A percentile compares a stretch with the other conserved stretches of the same genome.
Conservation (phyloP, 2,888 invertebrate genomes). For the Eristalis arbustorum region DNA sequence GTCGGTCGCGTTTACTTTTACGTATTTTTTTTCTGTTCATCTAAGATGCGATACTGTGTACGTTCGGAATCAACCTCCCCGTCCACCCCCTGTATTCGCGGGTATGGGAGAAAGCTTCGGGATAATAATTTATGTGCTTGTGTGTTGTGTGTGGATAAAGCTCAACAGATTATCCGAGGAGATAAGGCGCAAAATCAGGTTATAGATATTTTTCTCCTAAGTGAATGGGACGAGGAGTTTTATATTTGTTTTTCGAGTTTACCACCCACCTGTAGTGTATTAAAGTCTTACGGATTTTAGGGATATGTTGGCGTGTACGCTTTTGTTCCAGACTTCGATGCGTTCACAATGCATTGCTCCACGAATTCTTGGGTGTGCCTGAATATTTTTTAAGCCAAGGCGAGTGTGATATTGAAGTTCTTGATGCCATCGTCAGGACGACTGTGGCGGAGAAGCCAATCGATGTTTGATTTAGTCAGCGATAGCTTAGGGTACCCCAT, state of each 20-base stretch:
- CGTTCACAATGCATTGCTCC: too few relatives aligned
- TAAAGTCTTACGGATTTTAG: not conserved
- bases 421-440: too few relatives aligned
- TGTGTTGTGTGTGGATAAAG: slow-evolving; percentile 41
- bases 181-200: slow-evolving; percentile 27
- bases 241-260: slow-evolving; percentile 10
- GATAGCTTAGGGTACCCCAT: too few relatives aligned
- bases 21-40: slow-evolving; percentile 1
- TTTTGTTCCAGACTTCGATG: too few relatives aligned
- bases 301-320: not conserved
- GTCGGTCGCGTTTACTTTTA: not conserved
- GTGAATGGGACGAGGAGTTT: too few relatives aligned
- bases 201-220: not conserved
- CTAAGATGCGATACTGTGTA: not conserved
- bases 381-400: too few relatives aligned
- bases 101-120: not conserved
- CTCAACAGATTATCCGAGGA: slow-evolving; percentile 36
- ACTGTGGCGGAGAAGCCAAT: too few relatives aligned
- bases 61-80: not conserved
- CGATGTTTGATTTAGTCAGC: too few relatives aligned
- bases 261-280: slow-evolving; percentile 40
- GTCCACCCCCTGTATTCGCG: not conserved
- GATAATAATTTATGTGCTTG: not conserved
- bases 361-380: too few relatives aligned
- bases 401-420: too few relatives aligned